A percentile compares a stretch with the other conserved stretches of the same genome.
These are phyloP conservation scores for Hestina assimilis DNA, from an alignment of 1,140 invertebrate genomes.

Conservation along the genomic window DNA sequence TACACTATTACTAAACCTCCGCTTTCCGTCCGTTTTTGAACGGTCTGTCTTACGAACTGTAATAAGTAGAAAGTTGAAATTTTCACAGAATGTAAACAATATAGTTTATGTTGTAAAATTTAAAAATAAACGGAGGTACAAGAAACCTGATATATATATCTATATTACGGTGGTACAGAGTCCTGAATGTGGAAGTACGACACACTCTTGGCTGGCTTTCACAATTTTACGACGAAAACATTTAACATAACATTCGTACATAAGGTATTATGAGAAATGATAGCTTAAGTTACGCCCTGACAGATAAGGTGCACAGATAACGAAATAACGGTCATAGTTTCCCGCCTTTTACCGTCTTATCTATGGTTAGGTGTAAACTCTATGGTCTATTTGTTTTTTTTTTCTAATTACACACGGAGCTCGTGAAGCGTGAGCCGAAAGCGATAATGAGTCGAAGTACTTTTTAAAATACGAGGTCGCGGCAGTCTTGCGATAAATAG, in stretches of 20 bases:
- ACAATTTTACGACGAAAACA: no score
- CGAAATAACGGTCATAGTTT: conserved; percentile 53
- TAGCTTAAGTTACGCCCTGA: not conserved
- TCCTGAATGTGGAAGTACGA: no score
- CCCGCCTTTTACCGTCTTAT: conserved; percentile 53
- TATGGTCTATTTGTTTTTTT: conserved; percentile 55
- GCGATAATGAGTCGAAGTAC: conserved; percentile 23
- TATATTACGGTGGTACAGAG: no score
- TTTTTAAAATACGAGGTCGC: conserved; percentile 26
- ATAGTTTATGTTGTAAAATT: no score
- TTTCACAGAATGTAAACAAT: no score
- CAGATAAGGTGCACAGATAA: conserved; percentile 49
- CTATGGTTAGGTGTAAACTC: conserved; percentile 40
- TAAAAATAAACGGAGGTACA: no score
- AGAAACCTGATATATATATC: no score
- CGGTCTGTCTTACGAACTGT: no score
- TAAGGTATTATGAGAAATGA: conserved; percentile 13
- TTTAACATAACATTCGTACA: not conserved
- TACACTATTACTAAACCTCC: no score
- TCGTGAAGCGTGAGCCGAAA: conserved; percentile 32
- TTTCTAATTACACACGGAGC: conserved; percentile 40
- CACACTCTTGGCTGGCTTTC: no score
- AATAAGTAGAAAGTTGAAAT: no score
- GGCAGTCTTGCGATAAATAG: conserved; percentile 25
- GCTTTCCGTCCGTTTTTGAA: no score